phyloP scores from a whole-genome alignment of 2,797 vertebrate genomes.

The Nannoperca obscura region DNA sequence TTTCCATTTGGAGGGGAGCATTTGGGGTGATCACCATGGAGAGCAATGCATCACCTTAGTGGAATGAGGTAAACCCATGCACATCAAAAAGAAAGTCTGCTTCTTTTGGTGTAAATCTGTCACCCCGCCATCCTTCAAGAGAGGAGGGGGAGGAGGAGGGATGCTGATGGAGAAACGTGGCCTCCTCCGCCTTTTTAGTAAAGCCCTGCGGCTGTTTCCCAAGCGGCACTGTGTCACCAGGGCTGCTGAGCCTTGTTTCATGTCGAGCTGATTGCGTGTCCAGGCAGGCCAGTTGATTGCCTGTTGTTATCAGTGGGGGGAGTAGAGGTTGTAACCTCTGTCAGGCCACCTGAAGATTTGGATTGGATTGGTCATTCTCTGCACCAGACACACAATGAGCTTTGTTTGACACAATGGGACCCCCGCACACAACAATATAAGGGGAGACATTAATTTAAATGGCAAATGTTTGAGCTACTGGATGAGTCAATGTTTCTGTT shows the following conservation, averaged over 20 bases:
- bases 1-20: conserved; percentile 1
- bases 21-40: conserved; percentile 20
- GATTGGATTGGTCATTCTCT: conserved; percentile 64
- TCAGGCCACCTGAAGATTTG: conserved; percentile 74
- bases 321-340: conserved; percentile 72
- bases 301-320: conserved; percentile 78
- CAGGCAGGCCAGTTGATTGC: conserved; percentile 81
- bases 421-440: conserved; percentile 19
- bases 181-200: conserved; percentile 42
- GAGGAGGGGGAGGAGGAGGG: conserved; percentile 9
- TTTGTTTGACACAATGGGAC: conserved; percentile 54
- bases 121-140: conserved; percentile 16
- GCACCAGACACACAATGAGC: conserved; percentile 57
- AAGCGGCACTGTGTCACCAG: conserved; percentile 59
- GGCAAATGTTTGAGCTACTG: conserved; percentile 53
- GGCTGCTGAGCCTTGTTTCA: conserved; percentile 71
- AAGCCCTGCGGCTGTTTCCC: conserved; percentile 71
- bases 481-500: conserved; percentile 27
- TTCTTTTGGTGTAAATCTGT: conserved; percentile 33
- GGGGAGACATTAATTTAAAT: conserved; percentile 48
- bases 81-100: conserved; percentile 34
- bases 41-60: conserved; percentile 33
- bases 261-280: conserved; percentile 68
- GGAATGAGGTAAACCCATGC: conserved; percentile 51
- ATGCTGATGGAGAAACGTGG: conserved; percentile 35